Evolutionary conservation across 2,113 vertebrate genomes (phyloP), one percentile per base, ranked within the genome.

Genomic region (Gadus macrocephalus): DNA sequence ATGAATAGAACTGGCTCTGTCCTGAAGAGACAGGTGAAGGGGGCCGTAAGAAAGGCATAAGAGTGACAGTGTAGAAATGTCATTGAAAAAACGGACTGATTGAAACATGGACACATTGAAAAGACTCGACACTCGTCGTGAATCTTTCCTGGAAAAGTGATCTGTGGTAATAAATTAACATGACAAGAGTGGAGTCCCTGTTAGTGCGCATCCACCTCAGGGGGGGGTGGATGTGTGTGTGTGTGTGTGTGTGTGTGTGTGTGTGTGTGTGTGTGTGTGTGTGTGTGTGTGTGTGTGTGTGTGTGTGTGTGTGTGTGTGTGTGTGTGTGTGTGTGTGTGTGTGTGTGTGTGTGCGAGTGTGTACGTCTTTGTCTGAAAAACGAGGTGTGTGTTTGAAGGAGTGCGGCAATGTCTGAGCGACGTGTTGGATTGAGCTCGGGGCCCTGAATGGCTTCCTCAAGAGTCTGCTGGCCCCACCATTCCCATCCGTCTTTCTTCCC

Each of bases 391-490:
- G 67, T 84, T 84, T 80, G 80, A 88, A 83, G 42, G 77, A 78
- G 74, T 75, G 68, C 6, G 71, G 79, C 74, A 83, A 86, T 76
- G 84, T 83, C 85, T 74, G 70, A 75, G 79, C 82, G 87, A 89
- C 86, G 86, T 83, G 86, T 90, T 88, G 86, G 89, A 85, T 84
- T 75, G 88, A 86, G 83, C 74, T 35, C 31, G n/a, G 71, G 71
- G 66, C 73, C 83, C 82, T 89, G 87, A 92, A 89, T 89, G 78
- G 87, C 75, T 90, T 90, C 90, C 82, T 78, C 64, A 68, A 74
- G 80, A 77, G 73, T 60, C 84, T 75, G 81, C 85, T 78, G 22
- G 68, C 68, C 76, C 62, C 19, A 58, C 72, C 53, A 60, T 59
- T 25, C 7, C 59, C 15, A n/a, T 15, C 27, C n/a, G 76, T 72